Evolutionary conservation across 2,888 invertebrate genomes (phyloP).

Genomic region (Quadroppia sp.): DNA sequence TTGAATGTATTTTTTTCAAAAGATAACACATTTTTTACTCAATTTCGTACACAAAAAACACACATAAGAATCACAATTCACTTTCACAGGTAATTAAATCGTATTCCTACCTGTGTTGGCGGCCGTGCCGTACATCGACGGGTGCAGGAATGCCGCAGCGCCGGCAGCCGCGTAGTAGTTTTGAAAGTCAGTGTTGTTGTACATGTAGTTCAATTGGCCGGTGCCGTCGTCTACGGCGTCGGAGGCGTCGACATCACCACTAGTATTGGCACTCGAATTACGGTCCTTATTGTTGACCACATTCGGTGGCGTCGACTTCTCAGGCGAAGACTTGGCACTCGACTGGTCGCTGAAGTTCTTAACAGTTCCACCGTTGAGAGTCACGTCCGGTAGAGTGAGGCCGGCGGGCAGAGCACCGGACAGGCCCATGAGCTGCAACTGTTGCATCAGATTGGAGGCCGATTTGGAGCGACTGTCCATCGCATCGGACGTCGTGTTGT

Average conservation of each 20-base stretch:
- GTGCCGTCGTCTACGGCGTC: constrained; percentile 52
- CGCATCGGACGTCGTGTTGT: background rate
- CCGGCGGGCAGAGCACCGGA: constrained; percentile 34
- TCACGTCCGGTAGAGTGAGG: constrained; percentile 15
- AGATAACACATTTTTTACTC: background rate
- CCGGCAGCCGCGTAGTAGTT: constrained; percentile 53
- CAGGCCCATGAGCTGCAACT: constrained; percentile 48
- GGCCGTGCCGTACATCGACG: constrained; percentile 56
- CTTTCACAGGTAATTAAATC: constrained; percentile 43
- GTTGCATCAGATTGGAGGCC: constrained; percentile 47
- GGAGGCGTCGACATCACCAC: constrained; percentile 56
- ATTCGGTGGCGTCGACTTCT: constrained; percentile 47
- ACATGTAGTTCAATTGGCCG: constrained; percentile 54
- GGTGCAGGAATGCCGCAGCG: constrained; percentile 58
- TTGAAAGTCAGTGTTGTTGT: constrained; percentile 52
- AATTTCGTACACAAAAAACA: background rate
- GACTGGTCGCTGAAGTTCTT: constrained; percentile 44
- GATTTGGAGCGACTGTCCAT: constrained; percentile 25
- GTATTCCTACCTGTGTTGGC: constrained; percentile 49
- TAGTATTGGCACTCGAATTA: constrained; percentile 61
- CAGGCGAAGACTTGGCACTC: constrained; percentile 18
- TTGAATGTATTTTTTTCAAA: background rate
- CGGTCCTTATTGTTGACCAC: constrained; percentile 50
- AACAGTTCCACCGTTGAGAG: constrained; percentile 3
- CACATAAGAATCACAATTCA: background rate